phyloP scores from a whole-genome alignment of 2,797 vertebrate genomes.

The Artibeus lituratus region DNA sequence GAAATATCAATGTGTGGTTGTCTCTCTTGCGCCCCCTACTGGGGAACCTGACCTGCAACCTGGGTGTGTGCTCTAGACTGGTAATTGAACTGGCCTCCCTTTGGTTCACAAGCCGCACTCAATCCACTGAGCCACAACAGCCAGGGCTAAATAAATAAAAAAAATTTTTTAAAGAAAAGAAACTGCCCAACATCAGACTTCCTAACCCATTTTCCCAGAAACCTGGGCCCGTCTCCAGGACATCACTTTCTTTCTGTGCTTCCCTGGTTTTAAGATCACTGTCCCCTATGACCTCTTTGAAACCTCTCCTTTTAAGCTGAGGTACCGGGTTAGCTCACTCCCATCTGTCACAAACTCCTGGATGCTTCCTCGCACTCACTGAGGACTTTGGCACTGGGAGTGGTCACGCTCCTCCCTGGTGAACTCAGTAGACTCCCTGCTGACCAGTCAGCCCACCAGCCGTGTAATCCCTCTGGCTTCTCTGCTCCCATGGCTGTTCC shows the following conservation, averaged over 20 bases:
- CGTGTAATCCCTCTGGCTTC: background rate
- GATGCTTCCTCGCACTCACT: rapidly evolving
- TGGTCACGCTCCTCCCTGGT: background rate
- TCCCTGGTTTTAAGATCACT: background rate
- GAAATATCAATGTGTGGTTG: too few species aligned
- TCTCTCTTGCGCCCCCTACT: too few species aligned
- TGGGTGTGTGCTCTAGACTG: too few species aligned
- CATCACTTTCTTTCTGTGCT: background rate
- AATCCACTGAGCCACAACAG: too few species aligned
- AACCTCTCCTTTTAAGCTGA: background rate
- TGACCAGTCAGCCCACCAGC: background rate
- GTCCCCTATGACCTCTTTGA: background rate
- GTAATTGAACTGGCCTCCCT: too few species aligned
- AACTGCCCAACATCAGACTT: background rate
- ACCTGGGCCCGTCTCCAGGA: background rate
- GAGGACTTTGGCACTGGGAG: background rate
- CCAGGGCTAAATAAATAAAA: background rate
- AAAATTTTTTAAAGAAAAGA: background rate
- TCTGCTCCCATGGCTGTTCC: background rate
- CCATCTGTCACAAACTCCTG: background rate
- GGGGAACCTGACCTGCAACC: too few species aligned
- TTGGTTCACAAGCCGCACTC: too few species aligned
- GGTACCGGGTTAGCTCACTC: background rate
- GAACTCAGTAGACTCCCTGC: background rate
- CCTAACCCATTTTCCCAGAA: background rate